Evolutionary conservation across 2,113 vertebrate genomes (phyloP).

Genomic region (Zapornia atra): DNA sequence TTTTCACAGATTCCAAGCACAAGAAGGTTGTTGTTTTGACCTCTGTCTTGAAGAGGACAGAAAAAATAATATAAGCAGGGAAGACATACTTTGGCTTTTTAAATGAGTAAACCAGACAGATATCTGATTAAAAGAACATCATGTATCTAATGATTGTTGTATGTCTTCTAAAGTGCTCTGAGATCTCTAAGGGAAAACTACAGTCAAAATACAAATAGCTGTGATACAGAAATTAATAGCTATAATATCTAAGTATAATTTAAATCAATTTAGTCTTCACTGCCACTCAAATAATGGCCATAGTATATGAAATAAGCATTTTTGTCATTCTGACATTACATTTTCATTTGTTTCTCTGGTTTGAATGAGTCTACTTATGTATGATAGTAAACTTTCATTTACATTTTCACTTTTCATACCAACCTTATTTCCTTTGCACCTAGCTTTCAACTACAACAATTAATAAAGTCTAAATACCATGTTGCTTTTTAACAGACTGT

Average conservation of each 20-base stretch:
- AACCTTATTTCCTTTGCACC: not conserved
- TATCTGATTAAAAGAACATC: not conserved
- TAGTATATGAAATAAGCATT: not conserved
- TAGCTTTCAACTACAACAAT: not conserved
- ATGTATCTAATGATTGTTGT: not conserved
- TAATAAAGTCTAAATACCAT: not conserved
- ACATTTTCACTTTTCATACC: not conserved
- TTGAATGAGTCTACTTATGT: not conserved
- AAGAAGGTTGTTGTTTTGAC: not conserved
- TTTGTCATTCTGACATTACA: not conserved
- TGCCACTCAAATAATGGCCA: not conserved
- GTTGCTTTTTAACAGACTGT: not conserved
- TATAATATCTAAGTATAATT: not conserved
- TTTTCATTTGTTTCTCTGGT: not conserved
- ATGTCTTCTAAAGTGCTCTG: not conserved
- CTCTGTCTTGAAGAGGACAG: not conserved
- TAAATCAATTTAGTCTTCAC: not conserved
- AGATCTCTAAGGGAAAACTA: not conserved
- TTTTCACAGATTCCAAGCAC: not conserved
- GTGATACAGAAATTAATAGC: not conserved
- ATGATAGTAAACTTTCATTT: not conserved
- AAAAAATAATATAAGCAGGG: not conserved
- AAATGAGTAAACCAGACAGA: not conserved
- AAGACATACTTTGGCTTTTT: not conserved
- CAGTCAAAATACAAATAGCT: not conserved